Percentiles rank a stretch among this genome's conserved stretches.
Conservation (phyloP, 2,797 vertebrate genomes). For the Gouania willdenowi region DNA sequence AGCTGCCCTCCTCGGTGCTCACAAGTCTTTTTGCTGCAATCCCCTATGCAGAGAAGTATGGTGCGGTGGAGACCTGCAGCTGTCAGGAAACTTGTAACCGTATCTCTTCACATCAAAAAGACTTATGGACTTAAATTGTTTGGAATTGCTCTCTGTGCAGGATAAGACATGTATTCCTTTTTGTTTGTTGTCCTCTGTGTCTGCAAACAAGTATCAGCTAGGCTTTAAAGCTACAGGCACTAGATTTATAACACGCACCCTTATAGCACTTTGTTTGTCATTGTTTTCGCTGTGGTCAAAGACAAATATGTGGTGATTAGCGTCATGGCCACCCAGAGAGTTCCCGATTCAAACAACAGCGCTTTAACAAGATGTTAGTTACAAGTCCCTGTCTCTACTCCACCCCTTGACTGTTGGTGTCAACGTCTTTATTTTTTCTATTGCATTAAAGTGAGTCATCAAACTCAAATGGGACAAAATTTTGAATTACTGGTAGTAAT, state of each 20-base stretch:
- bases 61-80: neutral
- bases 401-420: slow-evolving; percentile 7
- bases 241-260: neutral
- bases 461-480: slow-evolving; percentile 4
- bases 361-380: slow-evolving; percentile 17
- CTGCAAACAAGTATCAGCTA: too few relatives aligned
- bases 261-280: too few relatives aligned
- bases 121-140: neutral
- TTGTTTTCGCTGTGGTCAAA: neutral
- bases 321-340: neutral
- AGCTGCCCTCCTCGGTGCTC: slow-evolving; percentile 39
- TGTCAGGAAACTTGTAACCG: neutral
- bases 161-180: too few relatives aligned
- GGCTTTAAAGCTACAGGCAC: neutral
- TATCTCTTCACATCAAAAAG: neutral
- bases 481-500: slow-evolving; percentile 1
- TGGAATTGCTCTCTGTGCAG: too few relatives aligned
- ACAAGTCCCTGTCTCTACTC: slow-evolving; percentile 17
- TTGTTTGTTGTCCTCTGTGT: too few relatives aligned
- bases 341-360: slow-evolving; percentile 4
- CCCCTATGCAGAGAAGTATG: slow-evolving; percentile 10
- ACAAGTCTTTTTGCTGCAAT: slow-evolving; percentile 22
- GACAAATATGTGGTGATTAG: slow-evolving; percentile 10
- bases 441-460: neutral
- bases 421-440: slow-evolving; percentile 9